Conservation (phyloP, 2,113 vertebrate genomes). For the Perca schrenkii region DNA sequence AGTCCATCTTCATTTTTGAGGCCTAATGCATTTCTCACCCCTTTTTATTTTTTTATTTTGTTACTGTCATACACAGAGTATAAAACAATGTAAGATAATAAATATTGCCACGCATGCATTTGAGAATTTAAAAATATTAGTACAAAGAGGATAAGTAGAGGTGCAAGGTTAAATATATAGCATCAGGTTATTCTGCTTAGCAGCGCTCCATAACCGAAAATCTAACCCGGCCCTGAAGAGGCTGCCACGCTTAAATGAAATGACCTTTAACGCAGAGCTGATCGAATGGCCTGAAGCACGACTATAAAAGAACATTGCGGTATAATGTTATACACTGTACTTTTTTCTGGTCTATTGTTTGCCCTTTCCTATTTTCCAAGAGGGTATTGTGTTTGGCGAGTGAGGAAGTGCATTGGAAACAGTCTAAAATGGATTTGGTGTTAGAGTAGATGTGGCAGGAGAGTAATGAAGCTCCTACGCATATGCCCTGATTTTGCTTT, state of each 20-base stretch:
- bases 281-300: constrained; percentile 76
- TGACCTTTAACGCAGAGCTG: constrained; percentile 80
- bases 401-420: constrained; percentile 45
- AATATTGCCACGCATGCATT: constrained; percentile 5
- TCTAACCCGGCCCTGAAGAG: constrained; percentile 53
- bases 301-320: constrained; percentile 72
- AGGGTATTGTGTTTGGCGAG: constrained; percentile 59
- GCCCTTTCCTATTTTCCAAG: constrained; percentile 68
- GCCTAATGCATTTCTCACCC: constrained; percentile 22
- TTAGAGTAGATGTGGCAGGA: constrained; percentile 37
- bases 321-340: constrained; percentile 75
- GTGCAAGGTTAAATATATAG: constrained; percentile 50
- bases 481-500: constrained; percentile 29
- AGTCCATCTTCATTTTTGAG: constrained; percentile 54
- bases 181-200: constrained; percentile 61
- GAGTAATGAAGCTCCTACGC: constrained; percentile 39
- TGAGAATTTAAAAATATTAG: constrained; percentile 32
- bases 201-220: constrained; percentile 27
- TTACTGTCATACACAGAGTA: constrained; percentile 3
- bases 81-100: background rate
- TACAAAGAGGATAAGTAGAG: constrained; percentile 32
- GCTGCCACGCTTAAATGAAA: constrained; percentile 71
- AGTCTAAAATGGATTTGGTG: constrained; percentile 47
- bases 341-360: constrained; percentile 68
- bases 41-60: constrained; percentile 8